Evolutionary conservation across 2,888 invertebrate genomes (phyloP), one percentile per base, ranked within the genome.

Genomic region (Scaptomyza reducta): DNA sequence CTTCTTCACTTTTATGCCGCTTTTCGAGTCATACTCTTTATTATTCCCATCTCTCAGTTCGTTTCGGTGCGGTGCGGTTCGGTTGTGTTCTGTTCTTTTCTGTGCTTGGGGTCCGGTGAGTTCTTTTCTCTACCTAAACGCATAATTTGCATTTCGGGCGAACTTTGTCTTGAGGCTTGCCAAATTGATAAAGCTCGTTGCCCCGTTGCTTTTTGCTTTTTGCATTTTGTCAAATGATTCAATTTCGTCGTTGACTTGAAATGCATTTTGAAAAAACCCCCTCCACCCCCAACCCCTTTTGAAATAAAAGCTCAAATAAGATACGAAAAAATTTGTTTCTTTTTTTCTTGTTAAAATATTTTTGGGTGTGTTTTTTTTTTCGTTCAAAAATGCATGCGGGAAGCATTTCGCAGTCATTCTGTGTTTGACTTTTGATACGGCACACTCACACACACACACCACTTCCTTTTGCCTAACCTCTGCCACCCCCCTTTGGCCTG

Each of bases 221-320:
- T 14, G 6, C 14, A 2, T 40, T 40, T 85, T 82, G 86, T 77
- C 88, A 82, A 86, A 88, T 84, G 88, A 84, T 88, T 84, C 88
- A 88, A 88, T 84, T 84, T 88, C 80, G 53, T 42, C 70, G 65
- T 79, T 70, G 79, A 75, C 85, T 74, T 69, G 50, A 77, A 83
- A 79, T 86, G 86, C 87, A 86, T 67, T 82, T 70, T 46, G 40
- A 55, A 55, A 53, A n/a, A 35, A 25, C 13, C 49, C 27, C n/a
- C n/a, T n/a, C 6, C n/a, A 0, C 10, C 7, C 31, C 31, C 10
- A 22, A 22, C 2, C 22, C 22, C 22, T 5, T 22, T 16, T 1
- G 14, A 55, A 51, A 51, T 16, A 27, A 29, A 53, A 29, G 42
- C 16, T 25, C n/a, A 38, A 33, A 53, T 22, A 44, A 22, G 22